A percentile compares a stretch with the other conserved stretches of the same genome.
phyloP scores from a whole-genome alignment of 1,140 invertebrate genomes.

The Drosophila aff. region DNA sequence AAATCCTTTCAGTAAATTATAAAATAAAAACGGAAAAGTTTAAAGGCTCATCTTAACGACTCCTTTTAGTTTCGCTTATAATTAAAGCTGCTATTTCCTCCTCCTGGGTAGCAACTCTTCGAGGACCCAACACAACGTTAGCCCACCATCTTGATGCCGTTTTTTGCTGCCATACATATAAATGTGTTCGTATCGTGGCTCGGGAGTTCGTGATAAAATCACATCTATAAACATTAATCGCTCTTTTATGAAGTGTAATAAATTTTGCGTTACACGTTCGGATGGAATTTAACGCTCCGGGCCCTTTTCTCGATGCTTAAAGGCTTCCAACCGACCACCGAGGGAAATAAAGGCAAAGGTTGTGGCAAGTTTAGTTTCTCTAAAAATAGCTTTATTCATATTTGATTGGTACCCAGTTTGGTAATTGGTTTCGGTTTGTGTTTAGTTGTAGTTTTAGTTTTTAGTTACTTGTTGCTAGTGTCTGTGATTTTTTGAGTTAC shows the following conservation, averaged over 20 bases:
- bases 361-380: constrained; percentile 62
- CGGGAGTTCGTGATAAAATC: constrained; percentile 76
- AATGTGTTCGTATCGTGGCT: constrained; percentile 21
- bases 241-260: constrained; percentile 83
- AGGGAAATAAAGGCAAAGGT: constrained; percentile 17
- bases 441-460: constrained; percentile 6
- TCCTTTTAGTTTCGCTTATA: neutral
- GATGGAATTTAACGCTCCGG: constrained; percentile 49
- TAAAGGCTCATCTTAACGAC: neutral
- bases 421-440: constrained; percentile 65
- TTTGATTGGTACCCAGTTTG: constrained; percentile 83
- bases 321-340: neutral
- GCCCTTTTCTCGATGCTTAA: constrained; percentile 9
- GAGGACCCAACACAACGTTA: neutral
- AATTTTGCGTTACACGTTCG: constrained; percentile 68
- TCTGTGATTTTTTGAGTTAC: constrained; percentile 46
- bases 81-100: neutral
- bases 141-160: constrained; percentile 10
- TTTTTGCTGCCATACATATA: constrained; percentile 8
- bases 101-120: constrained; percentile 26
- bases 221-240: constrained; percentile 84
- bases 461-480: constrained; percentile 38
- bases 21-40: neutral
- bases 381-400: constrained; percentile 82
- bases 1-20: neutral